Conservation (phyloP, 1,140 invertebrate genomes). For the Calosoma granatense region DNA sequence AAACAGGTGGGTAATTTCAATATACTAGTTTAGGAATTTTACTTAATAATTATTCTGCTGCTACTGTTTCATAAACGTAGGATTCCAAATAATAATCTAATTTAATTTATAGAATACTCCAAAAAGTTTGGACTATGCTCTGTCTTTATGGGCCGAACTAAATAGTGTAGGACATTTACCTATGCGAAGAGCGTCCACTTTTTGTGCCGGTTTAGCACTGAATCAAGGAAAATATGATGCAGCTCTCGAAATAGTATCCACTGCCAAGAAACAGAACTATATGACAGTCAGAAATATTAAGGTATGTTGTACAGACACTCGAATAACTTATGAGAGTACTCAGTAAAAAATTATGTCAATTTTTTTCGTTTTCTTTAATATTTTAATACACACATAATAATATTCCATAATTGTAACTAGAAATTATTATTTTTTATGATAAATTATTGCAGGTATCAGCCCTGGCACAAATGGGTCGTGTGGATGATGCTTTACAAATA, state of each 20-base stretch:
- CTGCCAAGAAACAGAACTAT: conserved; percentile 43
- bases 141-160: conserved; percentile 48
- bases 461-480: conserved; percentile 46
- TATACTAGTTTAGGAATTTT: too few species aligned
- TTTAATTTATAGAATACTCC: conserved; percentile 48
- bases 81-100: neutral
- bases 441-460: conserved; percentile 37
- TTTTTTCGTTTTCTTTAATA: conserved; percentile 10
- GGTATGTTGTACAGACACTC: conserved; percentile 31
- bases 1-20: conserved; percentile 51
- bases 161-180: conserved; percentile 40
- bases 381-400: conserved; percentile 9
- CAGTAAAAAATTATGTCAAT: conserved; percentile 10
- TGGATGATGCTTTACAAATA: conserved; percentile 53
- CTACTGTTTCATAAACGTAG: too few species aligned
- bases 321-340: conserved; percentile 12
- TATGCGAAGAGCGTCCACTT: conserved; percentile 47
- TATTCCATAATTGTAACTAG: conserved; percentile 9
- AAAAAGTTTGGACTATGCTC: conserved; percentile 54
- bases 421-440: conserved; percentile 14
- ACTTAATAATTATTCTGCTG: conserved; percentile 8
- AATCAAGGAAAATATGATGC: conserved; percentile 54
- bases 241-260: conserved; percentile 53
- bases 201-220: conserved; percentile 53
- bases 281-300: conserved; percentile 59